Conservation (phyloP, 2,888 invertebrate genomes). For the Eudasyphora cyanicolor region DNA sequence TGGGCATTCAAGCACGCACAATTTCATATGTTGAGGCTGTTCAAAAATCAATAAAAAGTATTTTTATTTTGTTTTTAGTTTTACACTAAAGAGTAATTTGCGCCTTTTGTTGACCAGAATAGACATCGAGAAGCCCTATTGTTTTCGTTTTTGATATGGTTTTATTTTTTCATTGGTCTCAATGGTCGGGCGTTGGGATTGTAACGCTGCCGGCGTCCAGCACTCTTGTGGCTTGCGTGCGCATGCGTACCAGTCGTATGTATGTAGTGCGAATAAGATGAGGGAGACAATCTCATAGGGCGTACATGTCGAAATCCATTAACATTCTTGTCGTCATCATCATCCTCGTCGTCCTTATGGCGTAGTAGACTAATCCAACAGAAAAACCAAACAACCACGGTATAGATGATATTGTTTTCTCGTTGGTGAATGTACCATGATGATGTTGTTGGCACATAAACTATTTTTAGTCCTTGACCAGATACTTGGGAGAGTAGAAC, state of each 20-base stretch:
- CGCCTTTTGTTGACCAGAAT: conserved; percentile 39
- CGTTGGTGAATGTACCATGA: background rate
- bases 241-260: conserved; percentile 9
- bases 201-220: background rate
- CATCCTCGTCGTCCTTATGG: conserved; percentile 70
- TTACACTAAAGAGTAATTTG: conserved; percentile 39
- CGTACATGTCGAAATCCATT: conserved; percentile 73
- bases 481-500: conserved; percentile 10
- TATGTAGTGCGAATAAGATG: conserved; percentile 23
- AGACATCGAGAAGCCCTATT: conserved; percentile 26
- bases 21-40: conserved; percentile 31
- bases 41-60: conserved; percentile 43
- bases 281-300: conserved; percentile 57
- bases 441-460: conserved; percentile 55
- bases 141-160: background rate
- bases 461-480: conserved; percentile 60
- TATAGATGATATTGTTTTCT: background rate
- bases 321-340: conserved; percentile 74
- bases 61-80: conserved; percentile 23
- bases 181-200: background rate
- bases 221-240: background rate
- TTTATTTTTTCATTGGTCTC: background rate
- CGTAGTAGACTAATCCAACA: conserved; percentile 55
- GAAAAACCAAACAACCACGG: conserved; percentile 38
- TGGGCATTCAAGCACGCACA: conserved; percentile 37